Conservation (phyloP, 2,888 invertebrate genomes). For the Lycophotia porphyrea region DNA sequence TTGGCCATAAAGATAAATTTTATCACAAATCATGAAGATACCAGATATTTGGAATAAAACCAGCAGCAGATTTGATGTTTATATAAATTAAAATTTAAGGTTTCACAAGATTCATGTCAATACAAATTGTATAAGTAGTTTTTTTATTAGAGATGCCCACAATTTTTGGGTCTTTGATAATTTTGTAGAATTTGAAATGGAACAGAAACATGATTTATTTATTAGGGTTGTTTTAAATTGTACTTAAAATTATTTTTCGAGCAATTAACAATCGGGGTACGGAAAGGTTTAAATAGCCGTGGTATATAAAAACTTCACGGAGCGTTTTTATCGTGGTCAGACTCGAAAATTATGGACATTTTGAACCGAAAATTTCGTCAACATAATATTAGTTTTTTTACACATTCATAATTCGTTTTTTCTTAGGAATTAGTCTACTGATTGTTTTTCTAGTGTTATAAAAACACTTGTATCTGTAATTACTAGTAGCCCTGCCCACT, state of each 20-base stretch:
- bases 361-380: background rate
- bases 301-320: background rate
- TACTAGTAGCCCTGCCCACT: too few relatives aligned
- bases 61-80: conserved; percentile 19
- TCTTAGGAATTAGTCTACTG: background rate
- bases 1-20: conserved; percentile 54
- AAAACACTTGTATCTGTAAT: too few relatives aligned
- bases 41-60: conserved; percentile 27
- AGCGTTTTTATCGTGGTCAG: background rate
- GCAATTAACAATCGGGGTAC: conserved; percentile 7
- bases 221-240: conserved; percentile 15
- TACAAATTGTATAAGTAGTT: conserved; percentile 3
- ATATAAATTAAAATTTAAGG: background rate
- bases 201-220: conserved; percentile 33
- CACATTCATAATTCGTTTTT: background rate
- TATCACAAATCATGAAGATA: conserved; percentile 42
- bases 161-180: conserved; percentile 6
- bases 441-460: background rate
- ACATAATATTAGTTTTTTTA: too few relatives aligned
- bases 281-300: background rate
- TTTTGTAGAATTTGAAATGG: conserved; percentile 11
- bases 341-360: background rate
- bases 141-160: conserved; percentile 11
- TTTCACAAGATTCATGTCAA: conserved; percentile 14
- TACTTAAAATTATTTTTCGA: conserved; percentile 14